Evolutionary conservation across 2,113 vertebrate genomes (phyloP).

Genomic region (Abramis brama): DNA sequence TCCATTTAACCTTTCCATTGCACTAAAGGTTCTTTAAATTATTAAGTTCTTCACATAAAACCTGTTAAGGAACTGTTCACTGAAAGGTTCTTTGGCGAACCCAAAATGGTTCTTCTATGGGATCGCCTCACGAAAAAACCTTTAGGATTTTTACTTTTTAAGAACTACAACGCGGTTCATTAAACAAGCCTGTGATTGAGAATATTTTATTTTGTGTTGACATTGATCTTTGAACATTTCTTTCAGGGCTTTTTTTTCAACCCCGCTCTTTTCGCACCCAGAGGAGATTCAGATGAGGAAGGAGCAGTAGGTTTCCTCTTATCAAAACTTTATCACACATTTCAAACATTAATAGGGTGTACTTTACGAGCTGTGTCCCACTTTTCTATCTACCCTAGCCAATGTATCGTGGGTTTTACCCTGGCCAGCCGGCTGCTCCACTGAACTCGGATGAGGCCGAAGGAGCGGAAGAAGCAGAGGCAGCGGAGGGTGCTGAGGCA

Average conservation of each 20-base stretch:
- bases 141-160: background rate
- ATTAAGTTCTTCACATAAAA: background rate
- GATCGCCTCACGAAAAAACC: no score
- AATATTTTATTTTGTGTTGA: background rate
- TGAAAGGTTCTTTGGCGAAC: background rate
- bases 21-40: no score
- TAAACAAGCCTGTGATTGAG: background rate
- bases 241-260: conserved; percentile 47
- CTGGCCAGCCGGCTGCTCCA: conserved; percentile 51
- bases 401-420: conserved; percentile 9
- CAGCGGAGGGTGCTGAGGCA: conserved; percentile 18
- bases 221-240: background rate
- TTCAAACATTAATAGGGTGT: background rate
- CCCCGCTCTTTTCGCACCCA: conserved; percentile 14
- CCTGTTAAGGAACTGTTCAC: background rate
- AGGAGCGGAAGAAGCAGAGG: conserved; percentile 50
- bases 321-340: background rate
- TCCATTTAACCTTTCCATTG: background rate
- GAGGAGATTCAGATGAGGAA: conserved; percentile 71
- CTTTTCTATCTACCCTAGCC: background rate
- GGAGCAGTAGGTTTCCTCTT: conserved; percentile 56
- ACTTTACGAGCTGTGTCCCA: background rate
- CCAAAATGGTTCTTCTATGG: background rate
- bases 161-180: background rate
- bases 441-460: conserved; percentile 75